A percentile compares a stretch with the other conserved stretches of the same genome.
Conservation (phyloP, 2,113 vertebrate species). For the Heloderma charlesbogerti region DNA sequence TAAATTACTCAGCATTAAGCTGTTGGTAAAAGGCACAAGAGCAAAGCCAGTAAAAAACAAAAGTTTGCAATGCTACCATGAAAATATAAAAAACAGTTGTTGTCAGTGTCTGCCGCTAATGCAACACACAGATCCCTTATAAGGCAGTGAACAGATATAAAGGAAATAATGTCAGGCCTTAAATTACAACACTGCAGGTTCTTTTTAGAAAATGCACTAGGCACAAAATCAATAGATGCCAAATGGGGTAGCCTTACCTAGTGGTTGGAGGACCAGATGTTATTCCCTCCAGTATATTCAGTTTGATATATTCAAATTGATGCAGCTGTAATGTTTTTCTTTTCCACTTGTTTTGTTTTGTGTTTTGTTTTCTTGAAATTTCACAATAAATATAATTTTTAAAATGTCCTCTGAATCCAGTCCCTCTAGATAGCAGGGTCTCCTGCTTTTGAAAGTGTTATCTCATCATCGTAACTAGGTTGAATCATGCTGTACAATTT, state of each 20-base stretch:
- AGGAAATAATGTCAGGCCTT: not conserved
- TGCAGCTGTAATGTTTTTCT: too few species aligned
- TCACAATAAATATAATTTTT: too few species aligned
- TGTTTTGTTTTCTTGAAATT: too few species aligned
- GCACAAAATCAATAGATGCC: not conserved
- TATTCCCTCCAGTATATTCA: not conserved
- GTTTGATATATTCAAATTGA: too few species aligned
- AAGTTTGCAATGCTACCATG: not conserved
- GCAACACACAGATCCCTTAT: not conserved
- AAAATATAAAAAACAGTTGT: not conserved
- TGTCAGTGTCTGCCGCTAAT: not conserved
- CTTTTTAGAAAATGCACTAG: not conserved
- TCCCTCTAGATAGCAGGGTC: not conserved
- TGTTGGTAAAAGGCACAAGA: not conserved
- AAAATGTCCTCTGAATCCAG: not conserved
- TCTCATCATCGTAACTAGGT: not conserved
- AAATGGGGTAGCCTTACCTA: not conserved
- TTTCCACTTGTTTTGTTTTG: too few species aligned
- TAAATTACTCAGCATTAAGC: not conserved
- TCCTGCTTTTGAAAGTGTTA: not conserved
- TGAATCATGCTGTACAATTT: not conserved
- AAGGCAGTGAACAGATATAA: not conserved
- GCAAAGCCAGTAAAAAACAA: not conserved
- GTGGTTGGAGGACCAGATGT: not conserved
- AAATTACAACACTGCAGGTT: not conserved